Evolutionary conservation across 2,113 vertebrate genomes (phyloP).

Genomic region (Pitta sordida): DNA sequence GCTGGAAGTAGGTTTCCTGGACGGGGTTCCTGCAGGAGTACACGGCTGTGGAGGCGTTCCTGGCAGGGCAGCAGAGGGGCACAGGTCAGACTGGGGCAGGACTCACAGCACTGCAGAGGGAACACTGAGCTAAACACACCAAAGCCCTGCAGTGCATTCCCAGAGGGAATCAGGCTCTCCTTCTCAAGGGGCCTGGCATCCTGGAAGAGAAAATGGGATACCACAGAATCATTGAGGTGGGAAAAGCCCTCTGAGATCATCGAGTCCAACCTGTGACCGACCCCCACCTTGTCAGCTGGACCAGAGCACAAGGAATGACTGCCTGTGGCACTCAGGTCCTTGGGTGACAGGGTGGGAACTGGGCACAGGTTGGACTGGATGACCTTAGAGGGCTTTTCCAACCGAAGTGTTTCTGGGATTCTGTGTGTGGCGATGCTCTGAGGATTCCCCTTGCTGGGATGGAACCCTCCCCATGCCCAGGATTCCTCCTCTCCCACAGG

Average conservation of each 20-base stretch:
- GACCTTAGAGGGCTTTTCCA: not conserved
- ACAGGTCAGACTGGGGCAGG: not conserved
- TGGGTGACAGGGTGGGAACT: not conserved
- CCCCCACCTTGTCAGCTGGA: no score
- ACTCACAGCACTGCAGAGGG: not conserved
- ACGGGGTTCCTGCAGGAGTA: slow-evolving; percentile 80
- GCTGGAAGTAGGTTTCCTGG: slow-evolving; percentile 93
- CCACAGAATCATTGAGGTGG: not conserved
- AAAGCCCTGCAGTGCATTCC: not conserved
- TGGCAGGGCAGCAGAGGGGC: slow-evolving; percentile 16
- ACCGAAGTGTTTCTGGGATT: not conserved
- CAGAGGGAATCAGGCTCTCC: not conserved
- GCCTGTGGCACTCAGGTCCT: not conserved
- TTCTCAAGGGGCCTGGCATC: not conserved
- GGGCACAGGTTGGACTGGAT: not conserved
- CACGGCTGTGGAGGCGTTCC: slow-evolving; percentile 81
- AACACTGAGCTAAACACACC: not conserved
- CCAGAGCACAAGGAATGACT: no score
- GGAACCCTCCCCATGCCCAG: fast-evolving
- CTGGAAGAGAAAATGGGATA: not conserved
- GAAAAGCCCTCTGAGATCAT: not conserved
- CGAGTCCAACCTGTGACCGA: fast-evolving
- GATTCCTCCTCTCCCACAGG: not conserved
- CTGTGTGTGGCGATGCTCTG: fast-evolving
- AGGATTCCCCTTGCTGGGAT: not conserved